A percentile compares a stretch with the other conserved stretches of the same genome.
Conservation (phyloP, 2,113 vertebrate genomes). For the Acrocephalus kingi region DNA sequence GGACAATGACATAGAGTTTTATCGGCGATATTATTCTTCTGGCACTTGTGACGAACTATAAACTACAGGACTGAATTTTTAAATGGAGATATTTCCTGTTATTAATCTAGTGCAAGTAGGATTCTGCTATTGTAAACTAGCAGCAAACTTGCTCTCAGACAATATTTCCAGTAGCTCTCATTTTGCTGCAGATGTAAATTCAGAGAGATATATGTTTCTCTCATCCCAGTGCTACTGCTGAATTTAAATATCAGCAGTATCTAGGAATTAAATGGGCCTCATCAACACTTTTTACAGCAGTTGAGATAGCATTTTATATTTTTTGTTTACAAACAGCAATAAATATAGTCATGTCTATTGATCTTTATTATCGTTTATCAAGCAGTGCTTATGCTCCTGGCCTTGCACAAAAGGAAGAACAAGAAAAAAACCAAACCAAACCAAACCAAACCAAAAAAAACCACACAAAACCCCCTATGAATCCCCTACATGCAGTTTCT, state of each 20-base stretch:
- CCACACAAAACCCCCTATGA: neutral
- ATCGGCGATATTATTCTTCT: neutral
- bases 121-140: neutral
- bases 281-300: neutral
- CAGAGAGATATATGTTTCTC: neutral
- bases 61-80: neutral
- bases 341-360: conserved; percentile 17
- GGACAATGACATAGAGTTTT: neutral
- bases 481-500: neutral
- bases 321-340: conserved; percentile 38
- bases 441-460: fast-evolving
- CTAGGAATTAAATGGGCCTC: conserved; percentile 18
- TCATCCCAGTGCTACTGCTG: neutral
- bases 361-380: neutral
- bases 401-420: neutral
- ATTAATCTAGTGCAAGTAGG: neutral
- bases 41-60: neutral
- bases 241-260: conserved; percentile 52
- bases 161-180: neutral
- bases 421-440: neutral
- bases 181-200: conserved; percentile 36
- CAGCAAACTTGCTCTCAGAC: neutral
- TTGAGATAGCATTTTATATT: neutral
- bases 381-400: neutral
- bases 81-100: neutral